Base-by-base conservation (phyloP, 2,888 invertebrate genomes). In the Aphidoletes aphidimyza region DNA sequence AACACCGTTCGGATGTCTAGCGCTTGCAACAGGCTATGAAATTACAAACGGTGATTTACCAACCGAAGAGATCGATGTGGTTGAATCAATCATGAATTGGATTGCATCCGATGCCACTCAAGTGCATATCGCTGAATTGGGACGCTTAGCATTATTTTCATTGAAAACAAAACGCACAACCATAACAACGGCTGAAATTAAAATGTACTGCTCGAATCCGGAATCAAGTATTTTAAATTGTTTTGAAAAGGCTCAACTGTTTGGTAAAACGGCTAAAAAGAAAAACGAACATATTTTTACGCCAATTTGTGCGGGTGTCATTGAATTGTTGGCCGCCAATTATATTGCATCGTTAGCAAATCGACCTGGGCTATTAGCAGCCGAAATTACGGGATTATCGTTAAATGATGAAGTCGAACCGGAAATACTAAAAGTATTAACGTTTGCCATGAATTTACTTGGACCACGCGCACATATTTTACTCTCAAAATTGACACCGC, bases 261-360 rank as follows among this genome's bases (percentile, higher is more conserved):
- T 91, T 83, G 91, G 90, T 0, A 90, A 88, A 85, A 87, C 88
- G 0, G 88, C 90, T 26, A 88, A 90, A 86, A 89, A 90, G 84
- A 90, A 90, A 85, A 88, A 89, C 0, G 91, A 91, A 54, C 87
- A 87, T 85, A 87, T 90, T 34, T 91, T 90, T 87, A 90, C 91
- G 17, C 91, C 91, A 0, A 89, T 92, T 49, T 91, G 92, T 87
- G 89, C 90, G 83, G 90, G 91, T 0, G 90, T 92, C 86, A 90
- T 91, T 22, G 91, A 91, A 86, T 92, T 91, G 86, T 88, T 92
- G n/a, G 91, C 92, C 0, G 92, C 92, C 0, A 91, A 91, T 86
- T 92, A 92, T 87, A 89, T 92, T n/a, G 90, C 91, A 0, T 91
- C 92, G 0, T 88, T 92, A 6, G 91, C 91, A 6, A 91, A 90